Percentiles rank a stretch among this genome's conserved stretches.
Evolutionary conservation across 2,113 vertebrate genomes (phyloP).

Genomic region (Xyrauchen texanus): DNA sequence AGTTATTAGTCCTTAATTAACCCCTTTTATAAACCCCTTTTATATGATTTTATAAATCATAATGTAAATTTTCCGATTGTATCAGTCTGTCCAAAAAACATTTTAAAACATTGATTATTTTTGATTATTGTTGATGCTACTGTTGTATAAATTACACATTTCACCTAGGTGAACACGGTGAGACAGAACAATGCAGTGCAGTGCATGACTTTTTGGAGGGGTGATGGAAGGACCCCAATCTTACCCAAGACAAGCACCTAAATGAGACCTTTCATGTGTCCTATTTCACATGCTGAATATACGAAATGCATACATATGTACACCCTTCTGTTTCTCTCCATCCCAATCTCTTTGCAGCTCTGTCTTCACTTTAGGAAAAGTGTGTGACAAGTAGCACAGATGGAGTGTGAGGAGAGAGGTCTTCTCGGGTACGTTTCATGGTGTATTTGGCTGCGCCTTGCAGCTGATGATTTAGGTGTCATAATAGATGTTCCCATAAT

Average conservation of each 20-base stretch:
- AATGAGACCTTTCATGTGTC: not conserved
- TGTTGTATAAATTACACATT: not conserved
- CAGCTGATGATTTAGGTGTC: slow-evolving; percentile 55
- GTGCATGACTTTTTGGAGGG: too few relatives aligned
- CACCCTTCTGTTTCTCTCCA: slow-evolving; percentile 48
- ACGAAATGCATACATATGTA: slow-evolving; percentile 45
- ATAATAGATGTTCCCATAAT: slow-evolving; percentile 58
- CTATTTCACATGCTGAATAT: not conserved
- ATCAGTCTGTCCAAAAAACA: too few relatives aligned
- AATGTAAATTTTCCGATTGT: too few relatives aligned
- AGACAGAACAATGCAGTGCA: not conserved
- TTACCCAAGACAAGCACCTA: not conserved
- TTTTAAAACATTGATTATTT: too few relatives aligned
- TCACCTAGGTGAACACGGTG: not conserved
- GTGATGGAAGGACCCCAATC: not conserved
- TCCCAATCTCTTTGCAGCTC: slow-evolving; percentile 50
- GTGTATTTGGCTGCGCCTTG: slow-evolving; percentile 52
- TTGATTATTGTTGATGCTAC: too few relatives aligned
- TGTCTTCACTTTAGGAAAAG: slow-evolving; percentile 39
- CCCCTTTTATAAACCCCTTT: too few relatives aligned
- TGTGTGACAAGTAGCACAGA: slow-evolving; percentile 49
- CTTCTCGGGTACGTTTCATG: slow-evolving; percentile 54
- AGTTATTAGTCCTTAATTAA: too few relatives aligned
- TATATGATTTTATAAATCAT: too few relatives aligned
- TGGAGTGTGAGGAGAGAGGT: slow-evolving; percentile 54